Conservation (phyloP, 2,113 vertebrate genomes). For the Desmodus rotundus region DNA sequence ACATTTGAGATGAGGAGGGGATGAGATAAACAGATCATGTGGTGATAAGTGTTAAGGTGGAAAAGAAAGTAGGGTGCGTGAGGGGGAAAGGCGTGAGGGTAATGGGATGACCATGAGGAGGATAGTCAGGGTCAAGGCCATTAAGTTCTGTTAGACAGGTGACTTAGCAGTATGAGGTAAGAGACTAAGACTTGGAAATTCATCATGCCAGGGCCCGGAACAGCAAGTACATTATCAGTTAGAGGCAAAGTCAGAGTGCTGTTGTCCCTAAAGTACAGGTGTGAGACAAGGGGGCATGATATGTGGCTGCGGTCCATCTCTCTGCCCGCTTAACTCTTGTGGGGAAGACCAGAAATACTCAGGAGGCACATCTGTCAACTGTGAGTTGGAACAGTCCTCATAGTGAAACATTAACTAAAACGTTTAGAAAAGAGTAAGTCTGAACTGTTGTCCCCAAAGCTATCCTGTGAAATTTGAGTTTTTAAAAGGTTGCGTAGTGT, state of each 20-base stretch:
- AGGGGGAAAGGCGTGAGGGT: not conserved
- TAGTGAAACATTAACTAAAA: not conserved
- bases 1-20: not conserved
- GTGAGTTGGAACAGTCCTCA: not conserved
- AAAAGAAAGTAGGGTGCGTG: not conserved
- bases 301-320: not conserved
- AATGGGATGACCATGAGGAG: not conserved
- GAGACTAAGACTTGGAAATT: not conserved
- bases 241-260: no score
- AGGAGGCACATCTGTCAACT: not conserved
- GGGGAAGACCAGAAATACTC: not conserved
- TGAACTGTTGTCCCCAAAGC: not conserved
- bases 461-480: not conserved
- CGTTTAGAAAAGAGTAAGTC: not conserved
- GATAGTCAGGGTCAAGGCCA: not conserved
- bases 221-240: not conserved
- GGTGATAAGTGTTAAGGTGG: not conserved
- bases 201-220: not conserved
- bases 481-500: not conserved
- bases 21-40: not conserved
- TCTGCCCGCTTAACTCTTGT: not conserved
- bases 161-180: not conserved
- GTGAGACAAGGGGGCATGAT: not conserved
- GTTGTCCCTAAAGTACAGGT: not conserved
- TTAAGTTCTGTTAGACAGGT: not conserved